Conservation (phyloP, 2,113 vertebrate species). For the Campylomormyrus tamandua region DNA sequence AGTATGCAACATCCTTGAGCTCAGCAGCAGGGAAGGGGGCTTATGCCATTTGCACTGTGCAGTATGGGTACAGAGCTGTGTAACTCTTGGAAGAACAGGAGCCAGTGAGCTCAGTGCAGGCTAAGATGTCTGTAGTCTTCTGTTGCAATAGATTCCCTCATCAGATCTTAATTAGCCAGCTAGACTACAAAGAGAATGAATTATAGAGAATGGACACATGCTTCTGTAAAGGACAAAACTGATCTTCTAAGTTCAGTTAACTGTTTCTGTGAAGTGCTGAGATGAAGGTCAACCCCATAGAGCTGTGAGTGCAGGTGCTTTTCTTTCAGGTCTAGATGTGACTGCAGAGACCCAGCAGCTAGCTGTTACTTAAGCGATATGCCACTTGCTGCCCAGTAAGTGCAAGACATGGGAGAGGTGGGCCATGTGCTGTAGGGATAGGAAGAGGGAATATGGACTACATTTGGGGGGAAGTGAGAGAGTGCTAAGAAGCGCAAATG, state of each 20-base stretch:
- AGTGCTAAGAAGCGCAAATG: neutral
- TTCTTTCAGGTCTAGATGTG: neutral
- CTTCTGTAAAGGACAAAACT: neutral
- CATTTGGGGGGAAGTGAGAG: neutral
- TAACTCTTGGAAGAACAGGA: neutral
- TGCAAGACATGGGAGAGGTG: neutral
- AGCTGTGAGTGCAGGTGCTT: neutral
- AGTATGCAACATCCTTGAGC: neutral
- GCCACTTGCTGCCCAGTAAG: neutral
- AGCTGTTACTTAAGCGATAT: neutral
- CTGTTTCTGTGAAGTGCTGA: neutral
- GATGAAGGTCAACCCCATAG: neutral
- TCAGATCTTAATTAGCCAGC: neutral
- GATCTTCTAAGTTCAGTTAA: neutral
- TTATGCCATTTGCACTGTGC: neutral
- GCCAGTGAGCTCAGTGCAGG: neutral
- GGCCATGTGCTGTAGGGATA: neutral
- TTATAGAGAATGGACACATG: neutral
- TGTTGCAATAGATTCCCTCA: neutral
- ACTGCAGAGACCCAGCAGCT: neutral
- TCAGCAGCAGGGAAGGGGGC: neutral
- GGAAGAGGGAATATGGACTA: neutral
- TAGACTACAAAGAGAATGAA: neutral
- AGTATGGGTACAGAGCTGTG: neutral
- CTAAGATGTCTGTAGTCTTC: neutral